A percentile compares a stretch with the other conserved stretches of the same genome.
These are phyloP conservation scores for Phaedon cochleariae DNA, from an alignment of 2,888 invertebrate genomes.

Conservation along the genomic window DNA sequence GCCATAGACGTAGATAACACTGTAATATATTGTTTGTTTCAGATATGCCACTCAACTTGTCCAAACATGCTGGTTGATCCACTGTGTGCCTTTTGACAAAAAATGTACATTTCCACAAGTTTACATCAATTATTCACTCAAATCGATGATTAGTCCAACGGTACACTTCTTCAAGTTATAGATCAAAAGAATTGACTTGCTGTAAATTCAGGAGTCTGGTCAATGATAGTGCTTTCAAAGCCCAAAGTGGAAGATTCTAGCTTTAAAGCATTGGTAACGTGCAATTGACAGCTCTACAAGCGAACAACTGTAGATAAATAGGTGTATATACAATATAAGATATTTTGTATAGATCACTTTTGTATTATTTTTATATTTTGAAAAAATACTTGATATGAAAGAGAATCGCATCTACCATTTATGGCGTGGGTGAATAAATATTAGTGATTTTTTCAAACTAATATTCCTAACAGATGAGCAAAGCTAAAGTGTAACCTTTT, in stretches of 20 bases:
- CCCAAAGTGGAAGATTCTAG: conserved; percentile 23
- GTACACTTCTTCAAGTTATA: too few species aligned
- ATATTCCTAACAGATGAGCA: too few species aligned
- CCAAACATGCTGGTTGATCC: conserved; percentile 78
- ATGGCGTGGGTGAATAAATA: neutral
- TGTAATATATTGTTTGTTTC: conserved; percentile 59
- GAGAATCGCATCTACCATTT: neutral
- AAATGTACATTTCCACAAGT: conserved; percentile 5
- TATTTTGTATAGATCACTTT: conserved; percentile 40
- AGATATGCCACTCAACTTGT: conserved; percentile 91
- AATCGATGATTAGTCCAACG: too few species aligned
- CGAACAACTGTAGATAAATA: conserved; percentile 42
- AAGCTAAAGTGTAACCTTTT: too few species aligned
- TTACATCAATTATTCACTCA: neutral
- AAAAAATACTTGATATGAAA: conserved; percentile 28
- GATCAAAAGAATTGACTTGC: too few species aligned
- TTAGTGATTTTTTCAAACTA: neutral
- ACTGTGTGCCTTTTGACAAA: conserved; percentile 52
- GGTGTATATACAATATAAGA: conserved; percentile 38
- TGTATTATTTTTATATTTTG: conserved; percentile 36
- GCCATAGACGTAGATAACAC: too few species aligned
- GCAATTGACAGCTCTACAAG: conserved; percentile 47
- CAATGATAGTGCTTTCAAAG: conserved; percentile 18
- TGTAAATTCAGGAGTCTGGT: neutral
- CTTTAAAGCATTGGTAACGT: conserved; percentile 44